Evolutionary conservation across 1,140 invertebrate species (phyloP).

Genomic region (Drosophila dunni): DNA sequence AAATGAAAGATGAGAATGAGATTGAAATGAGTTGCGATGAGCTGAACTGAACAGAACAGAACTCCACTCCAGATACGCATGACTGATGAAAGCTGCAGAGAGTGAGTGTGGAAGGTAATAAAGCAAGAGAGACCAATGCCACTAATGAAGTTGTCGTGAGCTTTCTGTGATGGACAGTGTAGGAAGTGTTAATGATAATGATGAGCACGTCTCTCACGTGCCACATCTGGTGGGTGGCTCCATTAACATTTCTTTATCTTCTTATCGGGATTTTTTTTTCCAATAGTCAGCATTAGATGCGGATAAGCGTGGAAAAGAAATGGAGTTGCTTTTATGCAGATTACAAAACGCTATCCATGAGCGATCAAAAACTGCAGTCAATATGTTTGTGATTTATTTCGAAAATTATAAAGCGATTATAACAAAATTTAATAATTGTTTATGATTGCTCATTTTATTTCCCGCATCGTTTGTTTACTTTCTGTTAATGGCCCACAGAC

Average conservation of each 20-base stretch:
- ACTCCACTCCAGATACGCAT: background rate
- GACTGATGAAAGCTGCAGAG: constrained; percentile 49
- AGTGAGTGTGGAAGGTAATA: constrained; percentile 21
- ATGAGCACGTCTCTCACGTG: constrained; percentile 29
- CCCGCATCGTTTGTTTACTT: background rate
- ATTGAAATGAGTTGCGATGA: background rate
- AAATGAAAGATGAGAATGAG: too few species aligned
- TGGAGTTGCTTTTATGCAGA: constrained; percentile 7
- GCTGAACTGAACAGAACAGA: constrained; percentile 2
- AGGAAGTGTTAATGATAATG: constrained; percentile 44
- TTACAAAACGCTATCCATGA: constrained; percentile 11
- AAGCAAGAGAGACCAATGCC: constrained; percentile 15
- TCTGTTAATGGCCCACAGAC: constrained; percentile 1
- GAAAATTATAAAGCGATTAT: constrained; percentile 20
- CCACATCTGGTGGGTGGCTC: constrained; percentile 23
- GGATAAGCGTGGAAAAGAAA: background rate
- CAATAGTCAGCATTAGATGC: constrained; percentile 7
- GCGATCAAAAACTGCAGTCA: constrained; percentile 9
- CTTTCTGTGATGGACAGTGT: constrained; percentile 9
- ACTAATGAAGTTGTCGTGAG: constrained; percentile 49
- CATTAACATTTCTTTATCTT: background rate
- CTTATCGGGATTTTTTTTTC: constrained; percentile 2
- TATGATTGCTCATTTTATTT: too few species aligned
- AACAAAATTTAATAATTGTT: background rate
- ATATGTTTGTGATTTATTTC: constrained; percentile 18